Percentiles rank a stretch among this genome's conserved stretches.
Conservation (phyloP, 1,140 invertebrate genomes). For the Philaenus spumarius region DNA sequence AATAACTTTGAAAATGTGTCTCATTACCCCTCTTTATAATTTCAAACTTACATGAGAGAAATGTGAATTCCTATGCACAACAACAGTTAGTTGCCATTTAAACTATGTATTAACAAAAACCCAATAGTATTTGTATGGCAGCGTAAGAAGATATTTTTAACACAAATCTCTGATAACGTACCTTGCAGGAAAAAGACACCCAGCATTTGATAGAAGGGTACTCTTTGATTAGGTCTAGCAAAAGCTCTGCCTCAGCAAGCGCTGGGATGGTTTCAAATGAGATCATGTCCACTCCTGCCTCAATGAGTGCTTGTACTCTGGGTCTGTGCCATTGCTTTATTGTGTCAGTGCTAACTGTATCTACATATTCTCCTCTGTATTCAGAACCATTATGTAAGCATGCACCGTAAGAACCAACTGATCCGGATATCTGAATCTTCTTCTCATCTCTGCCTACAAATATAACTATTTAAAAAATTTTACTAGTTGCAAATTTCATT, state of each 20-base stretch:
- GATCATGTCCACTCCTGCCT: constrained; percentile 71
- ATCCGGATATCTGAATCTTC: constrained; percentile 61
- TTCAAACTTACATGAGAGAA: too few species aligned
- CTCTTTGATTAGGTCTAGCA: constrained; percentile 65
- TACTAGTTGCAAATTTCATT: too few species aligned
- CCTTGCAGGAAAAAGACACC: constrained; percentile 76
- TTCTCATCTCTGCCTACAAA: too few species aligned
- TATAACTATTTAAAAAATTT: too few species aligned
- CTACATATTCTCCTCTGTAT: constrained; percentile 77
- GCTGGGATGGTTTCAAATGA: constrained; percentile 88
- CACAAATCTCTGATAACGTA: too few species aligned
- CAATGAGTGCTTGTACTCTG: constrained; percentile 64
- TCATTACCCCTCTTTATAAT: too few species aligned
- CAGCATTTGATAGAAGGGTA: constrained; percentile 67
- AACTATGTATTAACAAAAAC: too few species aligned
- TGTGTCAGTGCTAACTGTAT: constrained; percentile 54
- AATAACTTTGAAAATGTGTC: too few species aligned
- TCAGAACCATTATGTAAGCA: constrained; percentile 82
- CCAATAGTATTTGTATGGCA: too few species aligned
- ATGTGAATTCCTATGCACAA: too few species aligned
- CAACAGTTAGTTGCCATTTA: too few species aligned
- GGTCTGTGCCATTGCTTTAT: constrained; percentile 76
- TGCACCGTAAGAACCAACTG: constrained; percentile 86
- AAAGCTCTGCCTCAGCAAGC: constrained; percentile 66
- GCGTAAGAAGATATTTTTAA: too few species aligned